Conservation (phyloP, 1,140 invertebrate genomes). For the Brachionus koreanus region DNA sequence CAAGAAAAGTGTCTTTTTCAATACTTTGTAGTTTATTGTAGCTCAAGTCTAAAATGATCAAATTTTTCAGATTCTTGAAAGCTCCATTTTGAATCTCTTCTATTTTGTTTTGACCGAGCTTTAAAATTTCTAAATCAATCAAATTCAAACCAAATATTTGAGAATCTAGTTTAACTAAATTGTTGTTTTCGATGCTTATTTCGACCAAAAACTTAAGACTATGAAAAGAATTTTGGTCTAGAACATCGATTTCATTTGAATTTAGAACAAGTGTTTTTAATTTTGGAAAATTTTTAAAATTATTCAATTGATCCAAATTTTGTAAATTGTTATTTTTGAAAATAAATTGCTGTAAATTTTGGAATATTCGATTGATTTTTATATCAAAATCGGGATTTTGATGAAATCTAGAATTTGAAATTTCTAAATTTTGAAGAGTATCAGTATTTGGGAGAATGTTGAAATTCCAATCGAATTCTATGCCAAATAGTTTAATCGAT, state of each 20-base stretch:
- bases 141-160: neutral
- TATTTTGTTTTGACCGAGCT: neutral
- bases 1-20: neutral
- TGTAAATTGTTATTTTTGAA: constrained; percentile 41
- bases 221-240: neutral
- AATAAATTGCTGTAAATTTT: constrained; percentile 25
- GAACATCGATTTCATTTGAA: neutral
- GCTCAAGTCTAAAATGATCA: constrained; percentile 1
- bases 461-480: constrained; percentile 36
- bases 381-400: neutral
- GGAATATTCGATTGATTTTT: neutral
- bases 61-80: neutral
- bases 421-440: constrained; percentile 25
- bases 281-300: constrained; percentile 11
- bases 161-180: neutral
- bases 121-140: neutral
- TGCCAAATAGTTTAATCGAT: constrained; percentile 22
- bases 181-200: neutral
- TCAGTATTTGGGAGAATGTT: neutral
- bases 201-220: neutral
- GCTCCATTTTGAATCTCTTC: neutral
- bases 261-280: neutral
- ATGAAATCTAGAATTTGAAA: constrained; percentile 23
- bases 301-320: neutral
- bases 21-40: neutral